Base-by-base conservation (phyloP, 2,797 vertebrate genomes). In the Rhincodon typus region DNA sequence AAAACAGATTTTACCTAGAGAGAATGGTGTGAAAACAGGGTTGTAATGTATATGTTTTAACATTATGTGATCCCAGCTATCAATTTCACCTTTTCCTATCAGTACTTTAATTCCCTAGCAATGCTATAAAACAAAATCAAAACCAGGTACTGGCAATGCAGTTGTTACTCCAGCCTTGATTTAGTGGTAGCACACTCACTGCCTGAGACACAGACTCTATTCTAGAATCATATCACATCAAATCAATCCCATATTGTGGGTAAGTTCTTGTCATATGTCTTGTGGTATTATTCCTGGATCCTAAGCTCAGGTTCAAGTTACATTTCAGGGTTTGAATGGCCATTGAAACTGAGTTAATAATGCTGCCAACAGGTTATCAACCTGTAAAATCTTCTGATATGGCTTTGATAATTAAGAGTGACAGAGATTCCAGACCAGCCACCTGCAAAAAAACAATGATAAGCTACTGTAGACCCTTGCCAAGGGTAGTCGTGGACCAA, bases 1-100 rank as follows among this genome's bases (percentile, higher is more conserved):
- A 95, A 95, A 95, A 77, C 30, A 77, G 67, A 74, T 95, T 95
- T 74, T 77, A 95, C 94, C 94, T 95, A 34, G 70, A 74, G 94
- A 95, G 53, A 95, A 95, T 13, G n/a, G 90, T 93, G 90, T 42
- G 62, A 69, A 93, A 93, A 93, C 66, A 93, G 62, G 90, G 62
- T 93, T 67, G n/a, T 93, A 93, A 93, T 69, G 66, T 42, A 93
- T 93, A 93, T 69, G 42, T 67, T 69, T 93, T 93, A 84, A 84
- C 6, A 62, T 62, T 34, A 93, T 25, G 38, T 84, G 62, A 90
- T 25, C 53, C 87, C 53, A 90, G 57, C 86, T 66, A 90, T 66
- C 53, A 90, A 66, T 66, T 90, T 90, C 13, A 93, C 53, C 67
- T 69, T 62, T 91, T 90, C 53, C 57, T 66, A 38, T 62, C 6